phyloP scores from a whole-genome alignment of 1,140 invertebrate genomes.

The Drosophila serrata region DNA sequence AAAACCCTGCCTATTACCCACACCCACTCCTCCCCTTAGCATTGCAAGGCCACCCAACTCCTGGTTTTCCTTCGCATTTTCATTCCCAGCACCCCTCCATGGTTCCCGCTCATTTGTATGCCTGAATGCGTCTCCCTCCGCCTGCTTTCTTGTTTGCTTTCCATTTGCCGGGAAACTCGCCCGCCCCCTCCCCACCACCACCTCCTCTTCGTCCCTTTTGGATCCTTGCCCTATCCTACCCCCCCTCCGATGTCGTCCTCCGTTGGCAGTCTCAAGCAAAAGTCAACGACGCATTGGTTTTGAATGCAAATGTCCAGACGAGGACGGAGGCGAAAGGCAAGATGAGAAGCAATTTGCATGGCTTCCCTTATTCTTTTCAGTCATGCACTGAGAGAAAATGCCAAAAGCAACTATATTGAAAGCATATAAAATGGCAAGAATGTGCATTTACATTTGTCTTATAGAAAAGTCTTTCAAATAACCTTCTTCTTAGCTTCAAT shows the following conservation, averaged over 20 bases:
- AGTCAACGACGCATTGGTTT: constrained; percentile 75
- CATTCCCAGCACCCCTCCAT: neutral
- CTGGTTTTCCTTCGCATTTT: constrained; percentile 3
- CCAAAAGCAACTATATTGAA: accelerated
- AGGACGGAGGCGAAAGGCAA: constrained; percentile 26
- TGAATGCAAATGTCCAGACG: constrained; percentile 73
- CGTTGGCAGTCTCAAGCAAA: constrained; percentile 60
- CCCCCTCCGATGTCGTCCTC: neutral
- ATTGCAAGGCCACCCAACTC: neutral
- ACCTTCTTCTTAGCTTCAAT: no score
- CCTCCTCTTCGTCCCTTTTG: neutral
- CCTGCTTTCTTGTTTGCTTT: constrained; percentile 46
- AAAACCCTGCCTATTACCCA: constrained; percentile 47
- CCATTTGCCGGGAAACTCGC: constrained; percentile 42
- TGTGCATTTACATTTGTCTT: no score
- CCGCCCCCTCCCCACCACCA: no score
- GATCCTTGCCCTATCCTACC: no score
- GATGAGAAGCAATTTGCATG: constrained; percentile 74
- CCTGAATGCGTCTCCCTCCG: constrained; percentile 42
- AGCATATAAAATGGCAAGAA: accelerated
- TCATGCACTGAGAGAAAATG: constrained; percentile 3
- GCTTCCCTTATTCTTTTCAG: constrained; percentile 41
- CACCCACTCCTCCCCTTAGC: neutral
- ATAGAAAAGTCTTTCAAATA: neutral
- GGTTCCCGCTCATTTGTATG: constrained; percentile 58